Base-by-base conservation (phyloP, 2,113 vertebrate genomes). In the Phaethornis superciliosus region DNA sequence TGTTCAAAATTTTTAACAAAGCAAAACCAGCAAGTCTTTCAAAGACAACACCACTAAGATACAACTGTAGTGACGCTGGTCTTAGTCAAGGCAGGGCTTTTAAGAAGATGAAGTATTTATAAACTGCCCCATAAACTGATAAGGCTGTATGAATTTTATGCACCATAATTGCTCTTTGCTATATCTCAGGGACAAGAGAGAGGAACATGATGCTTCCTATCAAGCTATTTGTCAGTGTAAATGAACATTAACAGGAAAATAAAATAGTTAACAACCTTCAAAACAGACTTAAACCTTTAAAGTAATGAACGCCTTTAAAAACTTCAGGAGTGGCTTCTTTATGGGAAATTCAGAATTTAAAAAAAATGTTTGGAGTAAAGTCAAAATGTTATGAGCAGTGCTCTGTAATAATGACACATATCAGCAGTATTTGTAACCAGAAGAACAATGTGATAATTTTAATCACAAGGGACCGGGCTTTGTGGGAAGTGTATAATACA, bases 371-470 rank as follows among this genome's bases (percentile, higher is more conserved):
- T 98, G 98, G 97, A 98, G 69, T 85, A 30, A 93, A 97, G 95
- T 97, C 98, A 98, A 98, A 97, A 97, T 97, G 95, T 98, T 98
- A 97, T 97, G 95, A 98, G 95, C 96, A 96, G 92, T 92, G 85
- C 94, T 98, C 95, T 98, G 94, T 96, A 98, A 97, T 96, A 97
- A 97, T 98, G 97, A 98, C 98, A 98, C 96, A 94, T 98, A 98
- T 97, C 97, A 97, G 97, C 97, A 97, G 97, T 95, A 97, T 98
- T 98, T 98, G 97, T 96, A 97, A 97, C 97, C 95, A 96, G 94
- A 98, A 97, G 97, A 97, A 98, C 97, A 96, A 96, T 96, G 95
- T 96, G 98, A 98, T 98, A 98, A 97, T 98, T 98, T 97, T 98
- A 98, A 98, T 97, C 97, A 5, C 95, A 95, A 89, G 97, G 97